These are phyloP conservation scores for Apeira syringaria DNA, from an alignment of 2,888 invertebrate genomes.

Conservation along the genomic window DNA sequence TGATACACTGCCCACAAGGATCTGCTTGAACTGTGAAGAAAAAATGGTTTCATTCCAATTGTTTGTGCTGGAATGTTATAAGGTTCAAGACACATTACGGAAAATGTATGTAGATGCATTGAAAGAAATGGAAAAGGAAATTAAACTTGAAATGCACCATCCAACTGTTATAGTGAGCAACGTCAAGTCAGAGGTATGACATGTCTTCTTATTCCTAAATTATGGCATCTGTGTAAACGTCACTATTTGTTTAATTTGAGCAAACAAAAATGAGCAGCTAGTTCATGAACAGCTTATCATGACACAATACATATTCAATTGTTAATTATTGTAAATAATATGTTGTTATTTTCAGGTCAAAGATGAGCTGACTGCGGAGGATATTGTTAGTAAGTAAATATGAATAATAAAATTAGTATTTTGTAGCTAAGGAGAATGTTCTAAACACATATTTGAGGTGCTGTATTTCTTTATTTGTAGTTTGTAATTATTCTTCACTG, in stretches of 20 bases:
- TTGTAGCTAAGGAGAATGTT: too few relatives aligned
- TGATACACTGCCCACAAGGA: slow-evolving; percentile 66
- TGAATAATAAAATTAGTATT: too few relatives aligned
- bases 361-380: slow-evolving; percentile 64
- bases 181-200: slow-evolving; percentile 64
- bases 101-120: slow-evolving; percentile 45
- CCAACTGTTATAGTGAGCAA: slow-evolving; percentile 32
- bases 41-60: slow-evolving; percentile 73
- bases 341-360: slow-evolving; percentile 58
- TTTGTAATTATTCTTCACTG: too few relatives aligned
- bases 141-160: slow-evolving; percentile 46
- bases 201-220: too few relatives aligned
- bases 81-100: slow-evolving; percentile 62
- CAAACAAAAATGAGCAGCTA: too few relatives aligned
- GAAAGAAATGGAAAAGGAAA: slow-evolving; percentile 31
- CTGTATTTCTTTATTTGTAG: too few relatives aligned
- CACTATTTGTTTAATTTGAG: too few relatives aligned
- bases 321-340: slow-evolving; percentile 5
- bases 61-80: slow-evolving; percentile 70
- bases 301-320: too few relatives aligned
- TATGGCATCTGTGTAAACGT: too few relatives aligned
- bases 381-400: slow-evolving; percentile 63
- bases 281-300: too few relatives aligned
- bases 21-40: slow-evolving; percentile 73
- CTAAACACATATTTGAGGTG: too few relatives aligned